Percentiles rank a stretch among this genome's conserved stretches.
These are phyloP conservation scores for Amiota communis DNA, from an alignment of 2,888 invertebrate genomes.

Conservation along the genomic window DNA sequence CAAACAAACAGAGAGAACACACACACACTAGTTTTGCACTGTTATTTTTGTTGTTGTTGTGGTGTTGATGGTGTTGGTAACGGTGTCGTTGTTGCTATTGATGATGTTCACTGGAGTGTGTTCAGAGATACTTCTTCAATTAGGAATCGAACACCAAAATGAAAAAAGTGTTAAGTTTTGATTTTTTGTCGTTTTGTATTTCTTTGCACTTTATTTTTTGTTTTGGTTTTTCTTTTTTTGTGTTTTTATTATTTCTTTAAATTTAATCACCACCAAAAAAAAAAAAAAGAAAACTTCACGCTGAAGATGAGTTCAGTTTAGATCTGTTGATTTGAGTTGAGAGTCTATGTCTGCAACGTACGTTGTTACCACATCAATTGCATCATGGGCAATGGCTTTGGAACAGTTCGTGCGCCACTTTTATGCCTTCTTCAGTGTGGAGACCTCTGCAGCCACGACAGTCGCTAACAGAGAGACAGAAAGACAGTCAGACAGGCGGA, in stretches of 20 bases:
- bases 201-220: too few species aligned
- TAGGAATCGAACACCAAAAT: constrained; percentile 25
- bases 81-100: too few species aligned
- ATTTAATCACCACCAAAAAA: too few species aligned
- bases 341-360: constrained; percentile 33
- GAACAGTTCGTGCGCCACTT: constrained; percentile 72
- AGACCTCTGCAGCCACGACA: constrained; percentile 47
- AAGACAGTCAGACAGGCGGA: not conserved
- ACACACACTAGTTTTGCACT: too few species aligned
- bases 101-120: too few species aligned
- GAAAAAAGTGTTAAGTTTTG: not conserved
- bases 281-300: constrained; percentile 23
- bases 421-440: constrained; percentile 72
- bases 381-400: constrained; percentile 75
- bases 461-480: constrained; percentile 22
- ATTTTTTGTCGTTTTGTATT: too few species aligned
- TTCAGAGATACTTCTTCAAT: constrained; percentile 1
- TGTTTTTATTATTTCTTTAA: too few species aligned
- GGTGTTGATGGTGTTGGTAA: too few species aligned
- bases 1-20: too few species aligned
- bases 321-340: too few species aligned
- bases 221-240: constrained; percentile 11
- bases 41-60: too few species aligned
- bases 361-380: constrained; percentile 74
- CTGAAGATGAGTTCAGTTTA: not conserved